phyloP scores from a whole-genome alignment of 1,140 invertebrate genomes.

The Meloidogyne exigua region DNA sequence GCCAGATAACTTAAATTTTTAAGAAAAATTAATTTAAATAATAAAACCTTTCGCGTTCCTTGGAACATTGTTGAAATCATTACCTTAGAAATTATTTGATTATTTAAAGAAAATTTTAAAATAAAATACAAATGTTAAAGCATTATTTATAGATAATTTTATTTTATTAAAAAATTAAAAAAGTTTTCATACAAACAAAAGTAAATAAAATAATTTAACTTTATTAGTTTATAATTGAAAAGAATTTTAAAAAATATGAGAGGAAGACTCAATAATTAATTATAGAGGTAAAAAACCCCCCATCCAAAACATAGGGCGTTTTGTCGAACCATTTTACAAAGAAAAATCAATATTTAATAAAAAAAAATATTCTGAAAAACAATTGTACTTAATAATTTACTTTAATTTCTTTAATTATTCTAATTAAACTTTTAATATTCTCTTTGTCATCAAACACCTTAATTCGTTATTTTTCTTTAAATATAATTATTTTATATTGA shows the following conservation, averaged over 20 bases:
- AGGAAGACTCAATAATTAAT: not conserved
- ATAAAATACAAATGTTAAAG: too few relatives aligned
- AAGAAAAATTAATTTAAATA: not conserved
- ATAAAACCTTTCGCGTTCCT: not conserved
- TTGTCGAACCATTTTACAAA: conserved; percentile 11
- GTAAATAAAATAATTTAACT: too few relatives aligned
- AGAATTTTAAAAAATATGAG: not conserved
- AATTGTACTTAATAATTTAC: too few relatives aligned
- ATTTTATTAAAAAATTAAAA: too few relatives aligned
- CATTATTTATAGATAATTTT: too few relatives aligned
- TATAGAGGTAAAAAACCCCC: not conserved
- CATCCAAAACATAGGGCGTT: not conserved
- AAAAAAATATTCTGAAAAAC: not conserved
- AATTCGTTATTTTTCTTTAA: too few relatives aligned
- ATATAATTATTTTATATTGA: too few relatives aligned
- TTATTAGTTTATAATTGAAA: too few relatives aligned
- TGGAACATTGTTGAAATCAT: not conserved
- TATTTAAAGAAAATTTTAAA: not conserved
- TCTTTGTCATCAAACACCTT: too few relatives aligned
- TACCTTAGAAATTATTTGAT: not conserved
- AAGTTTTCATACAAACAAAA: too few relatives aligned
- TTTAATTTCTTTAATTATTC: too few relatives aligned
- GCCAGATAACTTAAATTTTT: not conserved
- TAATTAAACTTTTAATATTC: too few relatives aligned
- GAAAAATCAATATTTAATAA: conserved; percentile 4